These are phyloP conservation scores for Lanius collurio DNA, from an alignment of 2,113 vertebrate species.

Conservation along the genomic window DNA sequence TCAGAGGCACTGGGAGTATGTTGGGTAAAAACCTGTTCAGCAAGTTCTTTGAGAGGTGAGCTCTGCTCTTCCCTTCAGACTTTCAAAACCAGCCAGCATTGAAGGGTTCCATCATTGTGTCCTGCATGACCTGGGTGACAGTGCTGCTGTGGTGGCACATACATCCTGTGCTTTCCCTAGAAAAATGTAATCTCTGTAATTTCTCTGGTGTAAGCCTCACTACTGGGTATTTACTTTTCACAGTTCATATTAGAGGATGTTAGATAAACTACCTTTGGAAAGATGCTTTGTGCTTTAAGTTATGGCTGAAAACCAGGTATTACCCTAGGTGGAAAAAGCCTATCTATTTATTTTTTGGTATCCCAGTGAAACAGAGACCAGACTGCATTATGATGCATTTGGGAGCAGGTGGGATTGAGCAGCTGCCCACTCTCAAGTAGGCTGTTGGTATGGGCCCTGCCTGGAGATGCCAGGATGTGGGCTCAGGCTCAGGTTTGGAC, in stretches of 20 bases:
- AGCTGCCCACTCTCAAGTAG: not conserved
- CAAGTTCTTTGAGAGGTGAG: not conserved
- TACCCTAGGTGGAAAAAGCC: not conserved
- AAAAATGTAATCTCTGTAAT: not conserved
- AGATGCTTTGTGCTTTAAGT: not conserved
- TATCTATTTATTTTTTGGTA: not conserved
- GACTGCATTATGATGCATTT: too few relatives aligned
- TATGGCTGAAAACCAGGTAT: not conserved
- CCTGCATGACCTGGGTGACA: not conserved
- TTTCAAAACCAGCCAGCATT: not conserved
- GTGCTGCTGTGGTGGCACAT: not conserved
- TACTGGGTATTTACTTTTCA: not conserved
- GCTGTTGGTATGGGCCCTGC: not conserved
- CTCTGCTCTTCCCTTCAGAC: not conserved
- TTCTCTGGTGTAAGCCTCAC: not conserved
- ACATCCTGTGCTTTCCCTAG: not conserved
- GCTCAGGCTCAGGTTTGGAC: not conserved
- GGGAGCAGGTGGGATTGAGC: not conserved
- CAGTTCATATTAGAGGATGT: not conserved
- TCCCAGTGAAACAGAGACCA: not conserved
- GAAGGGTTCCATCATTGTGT: not conserved
- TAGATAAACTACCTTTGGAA: not conserved
- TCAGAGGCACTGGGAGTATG: not conserved
- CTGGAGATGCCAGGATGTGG: not conserved
- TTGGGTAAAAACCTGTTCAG: not conserved